A percentile compares a stretch with the other conserved stretches of the same genome.
Conservation (phyloP, 2,113 vertebrate species). For the Sinosuthora webbiana region DNA sequence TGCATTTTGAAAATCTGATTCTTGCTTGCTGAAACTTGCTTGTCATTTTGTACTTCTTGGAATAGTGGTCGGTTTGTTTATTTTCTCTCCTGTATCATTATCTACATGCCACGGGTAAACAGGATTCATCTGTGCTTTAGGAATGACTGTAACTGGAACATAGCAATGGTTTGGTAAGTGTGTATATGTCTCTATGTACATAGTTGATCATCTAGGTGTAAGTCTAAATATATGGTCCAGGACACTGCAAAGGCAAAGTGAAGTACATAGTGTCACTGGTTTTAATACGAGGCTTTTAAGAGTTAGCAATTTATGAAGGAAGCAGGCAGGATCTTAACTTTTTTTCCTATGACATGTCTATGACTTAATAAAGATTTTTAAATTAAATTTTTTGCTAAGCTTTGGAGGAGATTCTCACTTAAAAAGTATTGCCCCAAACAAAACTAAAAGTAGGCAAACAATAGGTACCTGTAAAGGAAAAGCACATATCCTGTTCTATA, state of each 20-base stretch:
- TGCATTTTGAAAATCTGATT: neutral
- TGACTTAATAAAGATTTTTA: neutral
- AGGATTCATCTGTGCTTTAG: neutral
- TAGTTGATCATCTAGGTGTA: neutral
- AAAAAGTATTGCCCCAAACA: neutral
- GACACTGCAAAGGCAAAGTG: neutral
- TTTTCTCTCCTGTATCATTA: neutral
- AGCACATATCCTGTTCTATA: neutral
- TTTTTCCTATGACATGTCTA: neutral
- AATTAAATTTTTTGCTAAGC: neutral
- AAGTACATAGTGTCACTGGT: neutral
- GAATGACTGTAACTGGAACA: neutral
- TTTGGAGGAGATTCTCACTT: neutral
- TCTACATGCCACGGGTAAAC: neutral
- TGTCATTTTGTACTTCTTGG: neutral
- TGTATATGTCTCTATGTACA: neutral
- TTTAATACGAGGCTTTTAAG: neutral
- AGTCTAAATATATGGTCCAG: neutral
- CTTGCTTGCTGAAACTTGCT: neutral
- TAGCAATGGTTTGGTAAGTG: neutral
- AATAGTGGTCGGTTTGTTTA: neutral
- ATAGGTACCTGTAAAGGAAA: neutral
- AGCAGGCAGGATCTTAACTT: neutral
- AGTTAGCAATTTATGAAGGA: neutral
- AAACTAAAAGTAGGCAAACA: neutral